These are phyloP conservation scores for Halisarca cf. caerulea DNA, from an alignment of 37 sponge, comb jelly and placozoan genomes.

Conservation along the genomic window DNA sequence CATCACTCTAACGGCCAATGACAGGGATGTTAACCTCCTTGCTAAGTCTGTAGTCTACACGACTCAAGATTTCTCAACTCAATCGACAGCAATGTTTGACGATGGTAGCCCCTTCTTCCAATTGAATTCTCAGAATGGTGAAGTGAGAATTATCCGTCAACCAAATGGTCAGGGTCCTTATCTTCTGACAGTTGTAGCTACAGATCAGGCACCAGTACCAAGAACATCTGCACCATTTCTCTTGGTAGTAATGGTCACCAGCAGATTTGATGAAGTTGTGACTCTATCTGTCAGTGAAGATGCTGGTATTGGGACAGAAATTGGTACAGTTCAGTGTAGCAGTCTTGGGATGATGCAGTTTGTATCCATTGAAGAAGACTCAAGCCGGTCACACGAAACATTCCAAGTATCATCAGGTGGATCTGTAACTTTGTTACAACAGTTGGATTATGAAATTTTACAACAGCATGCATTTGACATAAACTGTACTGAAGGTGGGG, in stretches of 20 bases:
- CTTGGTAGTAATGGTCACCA: not conserved
- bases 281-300: not conserved
- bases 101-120: not conserved
- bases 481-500: not conserved
- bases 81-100: not conserved
- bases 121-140: not conserved
- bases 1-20: not conserved
- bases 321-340: not conserved
- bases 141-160: not conserved
- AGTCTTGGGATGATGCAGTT: not conserved
- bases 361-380: not conserved
- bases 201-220: not conserved
- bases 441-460: not conserved
- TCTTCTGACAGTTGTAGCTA: not conserved
- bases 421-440: not conserved
- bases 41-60: not conserved
- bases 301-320: not conserved
- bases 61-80: not conserved
- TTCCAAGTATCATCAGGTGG: not conserved
- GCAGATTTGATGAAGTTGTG: constrained; percentile 2
- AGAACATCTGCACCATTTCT: not conserved
- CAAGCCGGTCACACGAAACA: not conserved
- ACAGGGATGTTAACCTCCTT: not conserved
- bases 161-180: not conserved
- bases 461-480: not conserved